Base-by-base conservation (phyloP, 2,888 invertebrate species). In the Tetranychus piercei region DNA sequence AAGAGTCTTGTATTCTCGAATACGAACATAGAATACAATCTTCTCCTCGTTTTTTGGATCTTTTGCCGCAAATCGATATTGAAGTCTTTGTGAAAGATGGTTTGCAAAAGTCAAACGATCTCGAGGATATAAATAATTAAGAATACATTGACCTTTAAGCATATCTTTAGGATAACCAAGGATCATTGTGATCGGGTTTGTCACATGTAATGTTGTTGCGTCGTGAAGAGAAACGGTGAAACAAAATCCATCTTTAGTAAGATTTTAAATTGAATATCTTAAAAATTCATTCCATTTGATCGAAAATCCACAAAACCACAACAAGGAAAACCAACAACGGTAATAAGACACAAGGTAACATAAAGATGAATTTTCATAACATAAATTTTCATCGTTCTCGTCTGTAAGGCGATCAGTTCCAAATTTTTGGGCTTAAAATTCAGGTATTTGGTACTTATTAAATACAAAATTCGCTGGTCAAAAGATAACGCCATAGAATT, bases 1-100 rank as follows among this genome's bases (percentile, higher is more conserved):
- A 0, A 90, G 81, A 1, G 87, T 86, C 67, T 87, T 84, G 82
- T 90, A 90, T 73, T 44, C 78, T 77, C 55, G 8, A 74, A 75
- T 72, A 6, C 70, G 67, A 55, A 70, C 69, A 70, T 74, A 74
- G 6, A 69, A 74, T 5, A 44, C 45, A 70, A 74, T 44, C 71
- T 44, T 44, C 18, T 44, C 70, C 1, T 74, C 69, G 1, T 22
- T 43, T 18, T 69, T 69, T 11, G 44, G 69, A 7, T 77, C 74
- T 67, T 73, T 75, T 45, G 77, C 74, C 44, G 73, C 73, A 65
- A 77, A 77, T 11, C 78, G 75, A n/a, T 74, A 74, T 76, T 78
- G 76, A 3, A 78, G 74, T 22, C 76, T 76, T 75, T 77, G 75
- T 74, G 75, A 77, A 74, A 78, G 8, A 75, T 78, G 44, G 67